Evolutionary conservation across 2,797 vertebrate species (phyloP), one percentile per base, ranked within the genome.

Genomic region (Myotis pilosus): DNA sequence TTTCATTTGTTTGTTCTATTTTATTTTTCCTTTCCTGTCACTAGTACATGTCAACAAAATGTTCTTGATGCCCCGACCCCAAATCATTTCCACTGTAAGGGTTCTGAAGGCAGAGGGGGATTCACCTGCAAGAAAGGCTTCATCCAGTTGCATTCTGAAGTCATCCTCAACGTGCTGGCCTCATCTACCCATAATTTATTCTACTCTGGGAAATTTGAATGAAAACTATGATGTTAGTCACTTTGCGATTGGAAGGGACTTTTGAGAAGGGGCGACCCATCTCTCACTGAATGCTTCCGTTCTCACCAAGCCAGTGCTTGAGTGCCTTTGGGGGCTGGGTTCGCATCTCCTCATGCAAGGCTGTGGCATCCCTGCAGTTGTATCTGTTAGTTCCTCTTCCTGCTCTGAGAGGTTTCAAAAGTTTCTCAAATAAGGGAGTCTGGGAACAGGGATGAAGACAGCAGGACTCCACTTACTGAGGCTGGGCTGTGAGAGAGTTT

Each of bases 21-120:
- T 64, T 30, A 25, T 33, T 30, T 76, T 49, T 38, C 36, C 44
- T 88, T 53, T 90, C 25, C 57, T 76, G 64, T 89, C 51, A 6
- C 71, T 76, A 33, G 1, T 41, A 53, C 38, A 15, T 47, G 36
- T 57, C 20, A 62, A 57, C 23, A 51, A 76, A 82, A 36, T 90
- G 16, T 28, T 90, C 15, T 8, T 89, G 94, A 60, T 84, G 74
- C 38, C 41, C 10, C 22, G 7, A 15, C 28, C 10, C n/a, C 44
- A 25, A 9, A 41, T 76, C 23, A n/a, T 91, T 89, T 97, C 96
- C 66, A 28, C 53, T 86, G 80, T 83, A 41, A 79, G 91, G 89
- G n/a, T 33, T 38, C 17, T 69, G 28, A 23, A 88, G 95, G 85
- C 76, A 79, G 89, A 57, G 20, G 28, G 12, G 2, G 6, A 22